Percentiles rank a stretch among this genome's conserved stretches.
Evolutionary conservation across 2,888 invertebrate genomes (phyloP).

Genomic region (Aspidiotus destructor): DNA sequence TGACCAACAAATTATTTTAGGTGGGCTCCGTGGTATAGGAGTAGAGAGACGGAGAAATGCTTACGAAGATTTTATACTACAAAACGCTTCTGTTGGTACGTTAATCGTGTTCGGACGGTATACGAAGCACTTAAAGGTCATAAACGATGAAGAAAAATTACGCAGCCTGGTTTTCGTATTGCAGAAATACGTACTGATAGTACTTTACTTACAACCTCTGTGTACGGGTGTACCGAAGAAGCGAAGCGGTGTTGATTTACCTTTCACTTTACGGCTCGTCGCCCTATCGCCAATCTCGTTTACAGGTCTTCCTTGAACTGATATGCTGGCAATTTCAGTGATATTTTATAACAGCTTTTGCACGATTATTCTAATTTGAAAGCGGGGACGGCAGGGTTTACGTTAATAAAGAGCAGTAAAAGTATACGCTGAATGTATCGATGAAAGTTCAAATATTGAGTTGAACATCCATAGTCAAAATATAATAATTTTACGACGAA

Average conservation of each 20-base stretch:
- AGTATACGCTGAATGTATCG: no score
- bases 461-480: no score
- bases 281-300: conserved; percentile 1
- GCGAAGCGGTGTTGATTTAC: conserved; percentile 1
- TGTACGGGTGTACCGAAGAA: no score
- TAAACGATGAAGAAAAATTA: background rate
- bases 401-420: no score
- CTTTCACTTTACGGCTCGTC: conserved; percentile 16
- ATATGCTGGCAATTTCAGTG: conserved; percentile 1
- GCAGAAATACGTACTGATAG: background rate
- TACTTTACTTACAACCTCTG: background rate
- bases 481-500: no score
- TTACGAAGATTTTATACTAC: no score
- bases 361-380: background rate
- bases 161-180: background rate
- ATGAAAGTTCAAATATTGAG: no score
- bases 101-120: background rate
- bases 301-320: conserved; percentile 16
- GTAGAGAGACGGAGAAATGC: no score
- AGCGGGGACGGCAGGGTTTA: no score
- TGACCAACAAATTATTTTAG: background rate
- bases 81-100: background rate
- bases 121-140: conserved; percentile 2
- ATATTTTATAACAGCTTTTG: conserved; percentile 1
- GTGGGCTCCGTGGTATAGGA: no score